Evolutionary conservation across 1,140 invertebrate genomes (phyloP).

Genomic region (Pantala flavescens): DNA sequence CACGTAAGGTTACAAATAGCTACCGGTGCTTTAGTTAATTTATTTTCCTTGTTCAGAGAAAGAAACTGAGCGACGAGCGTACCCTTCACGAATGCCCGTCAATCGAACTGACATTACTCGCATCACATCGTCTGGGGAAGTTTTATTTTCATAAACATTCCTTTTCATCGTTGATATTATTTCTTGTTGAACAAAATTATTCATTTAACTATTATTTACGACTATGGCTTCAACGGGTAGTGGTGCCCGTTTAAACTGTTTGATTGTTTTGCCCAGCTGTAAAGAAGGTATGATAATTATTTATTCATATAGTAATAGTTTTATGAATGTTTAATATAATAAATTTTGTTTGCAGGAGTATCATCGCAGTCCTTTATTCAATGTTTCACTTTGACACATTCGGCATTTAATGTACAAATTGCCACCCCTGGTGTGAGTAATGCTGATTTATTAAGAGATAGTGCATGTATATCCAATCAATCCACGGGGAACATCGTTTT

Average conservation of each 20-base stretch:
- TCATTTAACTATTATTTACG: not conserved
- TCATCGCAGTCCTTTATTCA: constrained; percentile 37
- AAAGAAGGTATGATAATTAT: constrained; percentile 19
- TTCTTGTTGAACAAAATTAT: too few relatives aligned
- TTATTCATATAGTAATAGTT: not conserved
- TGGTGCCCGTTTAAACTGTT: constrained; percentile 17
- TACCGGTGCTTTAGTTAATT: too few relatives aligned
- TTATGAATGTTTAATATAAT: not conserved
- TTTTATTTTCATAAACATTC: too few relatives aligned
- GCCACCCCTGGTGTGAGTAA: constrained; percentile 25
- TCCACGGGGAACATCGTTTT: not conserved
- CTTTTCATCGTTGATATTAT: too few relatives aligned
- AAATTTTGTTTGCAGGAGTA: constrained; percentile 29
- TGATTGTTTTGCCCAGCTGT: constrained; percentile 21
- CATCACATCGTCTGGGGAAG: too few relatives aligned
- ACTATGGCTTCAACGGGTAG: not conserved
- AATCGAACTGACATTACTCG: too few relatives aligned
- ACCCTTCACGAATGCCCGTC: too few relatives aligned
- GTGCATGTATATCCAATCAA: not conserved
- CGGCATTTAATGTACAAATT: constrained; percentile 35
- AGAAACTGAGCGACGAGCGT: too few relatives aligned
- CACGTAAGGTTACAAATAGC: too few relatives aligned
- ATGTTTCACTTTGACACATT: constrained; percentile 33
- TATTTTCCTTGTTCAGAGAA: too few relatives aligned
- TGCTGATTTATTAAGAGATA: not conserved